Evolutionary conservation across 23 tunicate species (phyloP).

Genomic region (Corella eumyota): DNA sequence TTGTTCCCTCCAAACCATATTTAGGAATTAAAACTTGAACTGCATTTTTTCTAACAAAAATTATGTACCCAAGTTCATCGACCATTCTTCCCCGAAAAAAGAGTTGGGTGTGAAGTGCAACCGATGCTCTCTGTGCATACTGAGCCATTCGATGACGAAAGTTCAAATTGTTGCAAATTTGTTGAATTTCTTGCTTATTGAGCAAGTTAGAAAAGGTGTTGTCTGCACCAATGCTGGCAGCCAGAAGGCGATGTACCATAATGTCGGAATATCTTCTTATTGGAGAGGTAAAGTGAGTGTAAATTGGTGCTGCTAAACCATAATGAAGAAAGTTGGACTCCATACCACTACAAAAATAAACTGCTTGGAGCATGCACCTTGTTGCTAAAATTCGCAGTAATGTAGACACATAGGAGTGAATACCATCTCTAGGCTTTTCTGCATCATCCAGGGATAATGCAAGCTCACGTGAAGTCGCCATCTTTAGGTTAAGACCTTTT

Average conservation of each 20-base stretch:
- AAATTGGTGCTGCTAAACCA: conserved; percentile 94
- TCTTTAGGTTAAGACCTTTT: conserved; percentile 30
- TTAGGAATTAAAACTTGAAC: conserved; percentile 80
- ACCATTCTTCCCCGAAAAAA: conserved; percentile 72
- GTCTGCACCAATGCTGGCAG: conserved; percentile 95
- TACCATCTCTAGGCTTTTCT: conserved; percentile 26
- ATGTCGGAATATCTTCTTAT: conserved; percentile 95
- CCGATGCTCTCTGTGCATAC: conserved; percentile 90
- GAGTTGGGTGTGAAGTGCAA: conserved; percentile 82
- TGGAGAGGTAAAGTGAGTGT: conserved; percentile 98
- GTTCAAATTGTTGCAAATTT: conserved; percentile 78
- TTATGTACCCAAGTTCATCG: conserved; percentile 70
- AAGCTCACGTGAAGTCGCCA: conserved; percentile 65
- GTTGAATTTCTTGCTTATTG: conserved; percentile 68
- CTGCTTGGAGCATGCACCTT: conserved; percentile 89
- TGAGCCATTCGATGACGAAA: conserved; percentile 95
- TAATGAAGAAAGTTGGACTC: conserved; percentile 91
- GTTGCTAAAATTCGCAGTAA: conserved; percentile 92
- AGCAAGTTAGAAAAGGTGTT: conserved; percentile 57
- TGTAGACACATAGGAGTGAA: conserved; percentile 53
- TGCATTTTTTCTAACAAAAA: conserved; percentile 80
- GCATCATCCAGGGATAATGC: conserved; percentile 75
- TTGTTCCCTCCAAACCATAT: conserved; percentile 92
- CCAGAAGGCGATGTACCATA: conserved; percentile 81
- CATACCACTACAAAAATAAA: conserved; percentile 93